These are phyloP conservation scores for Oryzias dopingdopingensis DNA, from an alignment of 2,797 vertebrate genomes.

Conservation along the genomic window DNA sequence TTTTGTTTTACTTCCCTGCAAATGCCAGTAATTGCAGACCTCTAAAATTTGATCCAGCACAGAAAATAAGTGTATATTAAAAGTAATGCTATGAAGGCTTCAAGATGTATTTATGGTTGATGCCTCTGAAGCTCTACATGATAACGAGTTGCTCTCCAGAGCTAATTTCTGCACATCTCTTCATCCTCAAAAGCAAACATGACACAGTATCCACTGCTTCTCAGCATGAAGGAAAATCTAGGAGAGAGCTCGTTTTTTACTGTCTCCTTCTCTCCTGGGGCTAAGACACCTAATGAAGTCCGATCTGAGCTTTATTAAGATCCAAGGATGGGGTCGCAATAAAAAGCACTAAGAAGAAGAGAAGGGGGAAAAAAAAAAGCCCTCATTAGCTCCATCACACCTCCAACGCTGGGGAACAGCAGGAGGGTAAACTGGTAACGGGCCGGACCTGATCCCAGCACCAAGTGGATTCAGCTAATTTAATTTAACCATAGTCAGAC, in stretches of 20 bases:
- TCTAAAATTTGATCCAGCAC: neutral
- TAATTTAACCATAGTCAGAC: conserved; percentile 14
- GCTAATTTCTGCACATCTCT: conserved; percentile 31
- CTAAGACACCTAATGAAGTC: conserved; percentile 68
- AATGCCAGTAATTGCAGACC: neutral
- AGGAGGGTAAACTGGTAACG: conserved; percentile 17
- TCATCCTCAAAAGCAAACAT: conserved; percentile 49
- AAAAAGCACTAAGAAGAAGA: conserved; percentile 23
- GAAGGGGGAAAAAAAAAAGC: conserved; percentile 6
- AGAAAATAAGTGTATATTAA: conserved; percentile 5
- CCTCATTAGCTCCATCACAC: conserved; percentile 58
- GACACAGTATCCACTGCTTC: conserved; percentile 49
- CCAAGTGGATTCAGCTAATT: conserved; percentile 21
- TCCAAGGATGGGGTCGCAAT: conserved; percentile 43
- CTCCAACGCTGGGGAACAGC: conserved; percentile 20
- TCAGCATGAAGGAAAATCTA: conserved; percentile 49
- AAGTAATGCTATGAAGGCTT: neutral
- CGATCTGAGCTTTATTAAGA: conserved; percentile 66
- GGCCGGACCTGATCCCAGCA: neutral
- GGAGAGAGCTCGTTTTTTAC: conserved; percentile 24
- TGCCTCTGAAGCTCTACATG: conserved; percentile 23
- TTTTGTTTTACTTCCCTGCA: conserved; percentile 2
- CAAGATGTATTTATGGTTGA: conserved; percentile 28
- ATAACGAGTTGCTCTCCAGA: conserved; percentile 32
- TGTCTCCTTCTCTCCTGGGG: conserved; percentile 46